Evolutionary conservation across 2,113 vertebrate species (phyloP).

Genomic region (Chiloscyllium plagiosum): DNA sequence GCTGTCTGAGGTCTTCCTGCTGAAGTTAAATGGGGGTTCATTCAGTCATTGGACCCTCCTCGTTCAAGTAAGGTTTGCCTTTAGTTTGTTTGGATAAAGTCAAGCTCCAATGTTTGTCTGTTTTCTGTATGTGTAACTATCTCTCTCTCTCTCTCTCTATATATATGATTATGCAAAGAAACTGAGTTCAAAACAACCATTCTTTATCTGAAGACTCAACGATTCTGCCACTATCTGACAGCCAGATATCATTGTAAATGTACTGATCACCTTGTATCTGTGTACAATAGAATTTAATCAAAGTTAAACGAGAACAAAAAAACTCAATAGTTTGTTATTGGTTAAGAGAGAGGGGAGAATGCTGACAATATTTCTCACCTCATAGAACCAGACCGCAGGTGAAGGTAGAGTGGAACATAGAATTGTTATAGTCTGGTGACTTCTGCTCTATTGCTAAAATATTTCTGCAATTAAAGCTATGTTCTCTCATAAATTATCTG

Average conservation of each 20-base stretch:
- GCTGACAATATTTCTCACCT: conserved; percentile 10
- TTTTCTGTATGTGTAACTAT: too few species aligned
- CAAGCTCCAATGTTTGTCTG: too few species aligned
- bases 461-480: background rate
- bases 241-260: conserved; percentile 2
- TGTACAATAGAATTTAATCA: background rate
- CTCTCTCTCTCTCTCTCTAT: too few species aligned
- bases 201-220: background rate
- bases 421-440: background rate
- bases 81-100: too few species aligned
- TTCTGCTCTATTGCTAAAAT: background rate
- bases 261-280: background rate
- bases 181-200: background rate
- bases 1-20: too few species aligned
- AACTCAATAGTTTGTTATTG: conserved; percentile 4
- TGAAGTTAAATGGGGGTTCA: too few species aligned
- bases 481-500: background rate
- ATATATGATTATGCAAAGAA: too few species aligned
- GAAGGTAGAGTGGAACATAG: background rate
- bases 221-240: background rate
- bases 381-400: background rate
- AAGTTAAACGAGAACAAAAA: background rate
- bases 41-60: too few species aligned
- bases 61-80: too few species aligned
- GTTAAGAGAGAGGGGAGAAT: background rate